A percentile compares a stretch with the other conserved stretches of the same genome.
Evolutionary conservation across 2,888 invertebrate genomes (phyloP).

Genomic region (Drosophila macrospina): DNA sequence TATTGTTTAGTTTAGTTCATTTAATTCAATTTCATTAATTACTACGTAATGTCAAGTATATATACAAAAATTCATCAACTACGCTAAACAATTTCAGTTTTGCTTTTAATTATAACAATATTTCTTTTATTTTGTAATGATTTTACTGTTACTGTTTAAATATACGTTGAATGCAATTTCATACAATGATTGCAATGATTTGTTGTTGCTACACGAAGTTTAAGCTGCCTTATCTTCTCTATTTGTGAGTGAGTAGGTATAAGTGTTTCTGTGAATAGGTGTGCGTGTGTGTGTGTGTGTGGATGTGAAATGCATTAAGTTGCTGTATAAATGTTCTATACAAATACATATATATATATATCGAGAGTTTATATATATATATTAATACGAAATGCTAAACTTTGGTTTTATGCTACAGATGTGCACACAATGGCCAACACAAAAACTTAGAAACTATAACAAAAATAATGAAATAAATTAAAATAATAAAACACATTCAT

Average conservation of each 20-base stretch:
- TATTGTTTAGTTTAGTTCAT: slow-evolving; percentile 36
- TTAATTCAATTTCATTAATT: slow-evolving; percentile 73
- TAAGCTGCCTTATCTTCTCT: slow-evolving; percentile 57
- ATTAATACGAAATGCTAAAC: slow-evolving; percentile 80
- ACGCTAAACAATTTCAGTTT: slow-evolving; percentile 81
- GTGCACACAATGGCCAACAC: slow-evolving; percentile 80
- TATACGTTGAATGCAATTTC: slow-evolving; percentile 77
- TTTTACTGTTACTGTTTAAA: slow-evolving; percentile 56
- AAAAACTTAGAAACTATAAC: slow-evolving; percentile 72
- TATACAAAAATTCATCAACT: slow-evolving; percentile 82
- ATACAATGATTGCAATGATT: slow-evolving; percentile 73
- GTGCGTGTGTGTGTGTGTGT: slow-evolving; percentile 30
- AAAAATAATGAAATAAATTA: slow-evolving; percentile 58
- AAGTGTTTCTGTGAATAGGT: slow-evolving; percentile 38
- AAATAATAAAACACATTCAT: slow-evolving; percentile 43
- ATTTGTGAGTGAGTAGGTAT: slow-evolving; percentile 34
- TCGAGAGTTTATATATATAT: slow-evolving; percentile 31
- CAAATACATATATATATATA: slow-evolving; percentile 67
- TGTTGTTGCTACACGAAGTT: slow-evolving; percentile 41
- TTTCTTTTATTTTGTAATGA: slow-evolving; percentile 47
- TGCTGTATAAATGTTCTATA: slow-evolving; percentile 71
- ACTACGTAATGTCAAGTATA: slow-evolving; percentile 76
- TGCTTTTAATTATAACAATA: slow-evolving; percentile 73
- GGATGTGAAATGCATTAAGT: slow-evolving; percentile 66
- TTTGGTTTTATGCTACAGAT: slow-evolving; percentile 80